Evolutionary conservation across 2,888 invertebrate genomes (phyloP).

Genomic region (Trichogramma evanescens): DNA sequence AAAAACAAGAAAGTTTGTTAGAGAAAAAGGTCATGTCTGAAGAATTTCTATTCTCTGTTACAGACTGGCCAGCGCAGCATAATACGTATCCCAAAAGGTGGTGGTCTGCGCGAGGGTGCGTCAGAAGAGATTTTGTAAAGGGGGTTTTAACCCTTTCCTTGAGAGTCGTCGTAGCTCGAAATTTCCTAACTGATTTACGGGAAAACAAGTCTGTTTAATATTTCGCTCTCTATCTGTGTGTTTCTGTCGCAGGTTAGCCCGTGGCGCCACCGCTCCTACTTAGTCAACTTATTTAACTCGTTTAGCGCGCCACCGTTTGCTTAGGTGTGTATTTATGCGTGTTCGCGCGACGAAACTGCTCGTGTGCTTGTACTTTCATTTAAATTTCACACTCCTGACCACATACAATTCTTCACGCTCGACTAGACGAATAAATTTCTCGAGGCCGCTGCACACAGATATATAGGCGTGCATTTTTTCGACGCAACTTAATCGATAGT

Average conservation of each 20-base stretch:
- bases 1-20: too few relatives aligned
- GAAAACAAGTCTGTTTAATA: conserved; percentile 48
- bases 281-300: conserved; percentile 30
- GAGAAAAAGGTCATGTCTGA: too few relatives aligned
- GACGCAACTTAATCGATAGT: too few relatives aligned
- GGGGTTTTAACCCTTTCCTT: conserved; percentile 29
- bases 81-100: neutral
- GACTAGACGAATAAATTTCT: conserved; percentile 20
- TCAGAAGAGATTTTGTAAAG: conserved; percentile 34
- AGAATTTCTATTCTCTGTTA: too few relatives aligned
- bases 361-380: conserved; percentile 26
- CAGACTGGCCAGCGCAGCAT: too few relatives aligned
- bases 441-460: neutral
- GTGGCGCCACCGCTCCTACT: conserved; percentile 39
- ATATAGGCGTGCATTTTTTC: too few relatives aligned
- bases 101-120: neutral
- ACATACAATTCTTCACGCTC: conserved; percentile 1
- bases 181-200: conserved; percentile 46
- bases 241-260: conserved; percentile 3
- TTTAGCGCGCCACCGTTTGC: conserved; percentile 5
- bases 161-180: conserved; percentile 28
- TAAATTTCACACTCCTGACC: conserved; percentile 28
- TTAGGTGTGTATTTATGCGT: too few relatives aligned
- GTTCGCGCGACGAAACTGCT: conserved; percentile 6
- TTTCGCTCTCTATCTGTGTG: conserved; percentile 35